phyloP scores from a whole-genome alignment of 2,888 invertebrate species.

The Kuschelorhynchus macadamiae region DNA sequence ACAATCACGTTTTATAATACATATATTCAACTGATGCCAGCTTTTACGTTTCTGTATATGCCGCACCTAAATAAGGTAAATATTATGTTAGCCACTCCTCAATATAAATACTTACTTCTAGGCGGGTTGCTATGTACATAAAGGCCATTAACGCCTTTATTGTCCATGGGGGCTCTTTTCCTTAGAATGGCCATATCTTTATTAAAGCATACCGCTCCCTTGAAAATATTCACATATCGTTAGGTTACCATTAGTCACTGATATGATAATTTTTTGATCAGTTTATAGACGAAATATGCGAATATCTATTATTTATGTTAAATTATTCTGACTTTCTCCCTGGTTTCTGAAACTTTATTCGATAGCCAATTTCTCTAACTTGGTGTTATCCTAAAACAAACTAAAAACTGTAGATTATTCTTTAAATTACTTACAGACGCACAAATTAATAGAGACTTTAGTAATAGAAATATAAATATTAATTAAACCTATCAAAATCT shows the following conservation, averaged over 20 bases:
- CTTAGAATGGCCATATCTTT: conserved; percentile 55
- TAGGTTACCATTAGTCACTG: conserved; percentile 4
- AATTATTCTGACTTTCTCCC: too few species aligned
- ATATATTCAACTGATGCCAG: neutral
- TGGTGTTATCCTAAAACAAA: too few species aligned
- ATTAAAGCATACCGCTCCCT: conserved; percentile 17
- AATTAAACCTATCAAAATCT: too few species aligned
- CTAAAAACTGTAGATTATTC: too few species aligned
- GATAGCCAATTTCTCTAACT: too few species aligned
- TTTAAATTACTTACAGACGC: too few species aligned
- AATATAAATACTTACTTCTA: conserved; percentile 72
- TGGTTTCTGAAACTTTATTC: too few species aligned
- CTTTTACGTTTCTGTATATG: conserved; percentile 6
- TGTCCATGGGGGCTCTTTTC: conserved; percentile 53
- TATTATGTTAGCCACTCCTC: conserved; percentile 10
- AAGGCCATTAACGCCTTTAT: conserved; percentile 65
- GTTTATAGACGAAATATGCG: too few species aligned
- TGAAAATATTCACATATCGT: conserved; percentile 25
- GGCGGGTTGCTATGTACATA: conserved; percentile 78
- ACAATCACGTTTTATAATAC: neutral
- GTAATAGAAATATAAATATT: too few species aligned
- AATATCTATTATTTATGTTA: too few species aligned
- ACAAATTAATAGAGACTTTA: too few species aligned
- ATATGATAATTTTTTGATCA: too few species aligned
- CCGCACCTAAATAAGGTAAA: neutral